These are phyloP conservation scores for Netelia inedita DNA, from an alignment of 2,888 invertebrate genomes.

Conservation along the genomic window DNA sequence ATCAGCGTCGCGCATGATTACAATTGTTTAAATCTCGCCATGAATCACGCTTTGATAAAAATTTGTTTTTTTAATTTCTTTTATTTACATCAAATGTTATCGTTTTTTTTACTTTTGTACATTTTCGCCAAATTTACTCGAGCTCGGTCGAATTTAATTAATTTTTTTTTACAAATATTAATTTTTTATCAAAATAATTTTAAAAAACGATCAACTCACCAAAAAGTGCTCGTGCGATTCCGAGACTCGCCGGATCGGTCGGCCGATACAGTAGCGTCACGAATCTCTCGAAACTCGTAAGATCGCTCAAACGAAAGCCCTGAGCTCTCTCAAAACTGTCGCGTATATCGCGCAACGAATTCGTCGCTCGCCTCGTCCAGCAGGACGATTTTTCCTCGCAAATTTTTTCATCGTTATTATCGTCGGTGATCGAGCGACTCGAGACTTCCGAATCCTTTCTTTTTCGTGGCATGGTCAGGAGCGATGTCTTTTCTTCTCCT, in stretches of 20 bases:
- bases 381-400: background rate
- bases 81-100: constrained; percentile 3
- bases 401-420: constrained; percentile 18
- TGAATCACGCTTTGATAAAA: constrained; percentile 17
- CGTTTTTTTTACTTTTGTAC: background rate
- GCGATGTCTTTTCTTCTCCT: background rate
- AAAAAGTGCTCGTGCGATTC: constrained; percentile 92
- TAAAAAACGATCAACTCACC: constrained; percentile 87
- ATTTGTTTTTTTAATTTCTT: background rate
- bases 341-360: constrained; percentile 52
- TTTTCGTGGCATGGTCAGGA: constrained; percentile 38
- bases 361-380: background rate
- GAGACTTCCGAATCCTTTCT: constrained; percentile 30
- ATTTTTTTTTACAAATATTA: no score
- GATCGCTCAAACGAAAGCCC: constrained; percentile 77
- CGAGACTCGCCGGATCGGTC: constrained; percentile 92
- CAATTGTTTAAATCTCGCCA: constrained; percentile 40
- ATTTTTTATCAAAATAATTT: no score
- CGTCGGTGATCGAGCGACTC: background rate
- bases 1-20: constrained; percentile 34
- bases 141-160: no score
- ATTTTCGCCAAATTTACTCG: background rate
- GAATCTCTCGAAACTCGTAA: constrained; percentile 85
- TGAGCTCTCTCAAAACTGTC: constrained; percentile 72
- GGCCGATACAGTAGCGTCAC: constrained; percentile 88